Evolutionary conservation across 1,140 invertebrate genomes (phyloP).

Genomic region (Macrocentrus cingulum): DNA sequence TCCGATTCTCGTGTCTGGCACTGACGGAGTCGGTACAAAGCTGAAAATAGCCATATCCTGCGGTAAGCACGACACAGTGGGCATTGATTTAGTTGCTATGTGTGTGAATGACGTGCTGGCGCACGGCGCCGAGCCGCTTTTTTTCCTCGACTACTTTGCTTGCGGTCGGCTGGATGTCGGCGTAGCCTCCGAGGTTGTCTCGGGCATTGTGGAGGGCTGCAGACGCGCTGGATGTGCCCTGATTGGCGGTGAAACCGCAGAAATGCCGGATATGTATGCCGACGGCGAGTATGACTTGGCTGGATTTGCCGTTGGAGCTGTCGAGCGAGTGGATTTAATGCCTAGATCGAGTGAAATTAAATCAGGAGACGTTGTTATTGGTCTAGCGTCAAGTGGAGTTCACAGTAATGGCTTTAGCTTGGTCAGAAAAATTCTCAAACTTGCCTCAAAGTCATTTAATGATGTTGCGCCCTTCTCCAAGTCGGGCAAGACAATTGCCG

Average conservation of each 20-base stretch:
- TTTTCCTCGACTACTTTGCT: slow-evolving; percentile 96
- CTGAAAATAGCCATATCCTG: slow-evolving; percentile 83
- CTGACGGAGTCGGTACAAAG: slow-evolving; percentile 97
- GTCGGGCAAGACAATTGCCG: slow-evolving; percentile 65
- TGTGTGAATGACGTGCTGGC: slow-evolving; percentile 96
- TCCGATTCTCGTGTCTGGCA: slow-evolving; percentile 89
- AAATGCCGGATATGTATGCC: slow-evolving; percentile 93
- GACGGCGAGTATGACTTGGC: slow-evolving; percentile 90
- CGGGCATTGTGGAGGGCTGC: slow-evolving; percentile 87
- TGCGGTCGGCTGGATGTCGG: slow-evolving; percentile 81
- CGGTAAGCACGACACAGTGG: slow-evolving; percentile 81
- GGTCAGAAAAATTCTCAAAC: slow-evolving; percentile 81
- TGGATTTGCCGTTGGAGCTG: slow-evolving; percentile 92
- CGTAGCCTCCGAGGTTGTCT: slow-evolving; percentile 75
- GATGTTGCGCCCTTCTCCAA: slow-evolving; percentile 79
- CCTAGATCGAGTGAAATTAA: slow-evolving; percentile 73
- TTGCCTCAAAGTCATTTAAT: slow-evolving; percentile 64
- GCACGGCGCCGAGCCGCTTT: slow-evolving; percentile 91
- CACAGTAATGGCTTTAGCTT: slow-evolving; percentile 97
- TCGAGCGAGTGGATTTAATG: slow-evolving; percentile 75
- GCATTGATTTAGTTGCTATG: slow-evolving; percentile 96
- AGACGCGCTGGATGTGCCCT: slow-evolving; percentile 82
- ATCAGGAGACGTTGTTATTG: slow-evolving; percentile 83
- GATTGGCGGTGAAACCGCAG: slow-evolving; percentile 91
- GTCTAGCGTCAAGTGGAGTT: slow-evolving; percentile 83